Conservation (phyloP, 2,797 vertebrate genomes). For the Enteromius viviparus region DNA sequence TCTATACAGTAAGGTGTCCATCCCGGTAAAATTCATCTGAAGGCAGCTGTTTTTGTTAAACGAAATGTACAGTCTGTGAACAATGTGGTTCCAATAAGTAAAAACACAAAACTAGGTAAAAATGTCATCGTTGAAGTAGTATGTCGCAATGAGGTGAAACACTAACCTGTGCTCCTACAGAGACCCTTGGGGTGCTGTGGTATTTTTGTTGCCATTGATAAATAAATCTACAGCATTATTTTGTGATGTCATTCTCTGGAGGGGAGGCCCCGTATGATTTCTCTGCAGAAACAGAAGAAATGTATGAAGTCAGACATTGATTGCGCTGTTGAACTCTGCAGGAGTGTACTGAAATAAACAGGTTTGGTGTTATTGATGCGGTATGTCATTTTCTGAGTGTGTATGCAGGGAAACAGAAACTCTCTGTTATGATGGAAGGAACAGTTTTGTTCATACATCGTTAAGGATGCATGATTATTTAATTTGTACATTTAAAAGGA, state of each 20-base stretch:
- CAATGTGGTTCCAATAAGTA: neutral
- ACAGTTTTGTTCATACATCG: neutral
- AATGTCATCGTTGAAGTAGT: neutral
- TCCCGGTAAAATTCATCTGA: neutral
- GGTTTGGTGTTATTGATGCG: neutral
- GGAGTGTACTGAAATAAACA: conserved; percentile 2
- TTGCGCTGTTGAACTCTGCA: conserved; percentile 31
- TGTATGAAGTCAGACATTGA: conserved; percentile 50
- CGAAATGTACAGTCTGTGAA: neutral
- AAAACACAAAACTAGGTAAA: neutral
- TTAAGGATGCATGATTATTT: conserved; percentile 10
- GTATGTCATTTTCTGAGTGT: neutral
- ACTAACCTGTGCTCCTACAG: neutral
- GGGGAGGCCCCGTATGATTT: neutral
- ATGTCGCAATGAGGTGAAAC: neutral
- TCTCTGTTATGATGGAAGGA: neutral
- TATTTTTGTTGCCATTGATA: conserved; percentile 3
- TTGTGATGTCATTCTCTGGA: conserved; percentile 4
- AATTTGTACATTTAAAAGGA: conserved; percentile 49
- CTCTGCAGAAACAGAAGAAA: conserved; percentile 25
- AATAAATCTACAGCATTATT: conserved; percentile 18
- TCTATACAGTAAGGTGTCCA: neutral
- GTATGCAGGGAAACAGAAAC: conserved; percentile 4
- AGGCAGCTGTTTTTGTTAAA: neutral
- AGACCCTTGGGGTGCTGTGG: neutral